Evolutionary conservation across 2,888 invertebrate species (phyloP), one percentile per base, ranked within the genome.

Genomic region (Dendrolimus houi): DNA sequence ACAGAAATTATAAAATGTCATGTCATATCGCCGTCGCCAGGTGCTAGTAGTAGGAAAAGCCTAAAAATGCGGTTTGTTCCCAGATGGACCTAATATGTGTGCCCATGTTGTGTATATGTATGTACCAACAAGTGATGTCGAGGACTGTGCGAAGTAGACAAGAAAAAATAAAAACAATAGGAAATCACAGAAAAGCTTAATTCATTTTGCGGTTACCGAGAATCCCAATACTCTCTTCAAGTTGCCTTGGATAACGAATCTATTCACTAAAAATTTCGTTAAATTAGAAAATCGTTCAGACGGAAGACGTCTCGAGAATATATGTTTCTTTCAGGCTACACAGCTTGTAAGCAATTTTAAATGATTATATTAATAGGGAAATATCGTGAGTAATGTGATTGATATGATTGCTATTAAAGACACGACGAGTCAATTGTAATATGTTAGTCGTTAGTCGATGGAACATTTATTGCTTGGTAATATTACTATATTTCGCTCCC

Each of bases 211-310:
- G 47, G 54, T 55, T 55, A 56, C 55, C 17, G 57, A 54, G 53
- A 56, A 53, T 47, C 40, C 9, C 52, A 56, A 54, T 47, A 52
- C 52, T 56, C 56, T 52, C 55, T 56, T 52, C 54, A 41, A 53
- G 60, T 59, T 58, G 55, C 56, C 54, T 29, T 29, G 29, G 63
- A 60, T 70, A 70, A 71, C 68, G 69, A 72, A 63, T 64, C 68
- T 64, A 70, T 72, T 74, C 69, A 73, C 56, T 54, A 64, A 66
- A 68, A 68, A 70, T 64, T 67, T 62, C 63, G 63, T 64, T 61
- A 71, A 71, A 71, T 69, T 70, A 66, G 66, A 70, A 68, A 70
- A 70, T 70, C 67, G 62, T 62, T 60, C 65, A 60, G 62, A 47
- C 12, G 12, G 58, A 63, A 58, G 58, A 60, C 60, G 58, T 62